A percentile compares a stretch with the other conserved stretches of the same genome.
Evolutionary conservation across 2,797 vertebrate genomes (phyloP).

Genomic region (Sebastes ruberrimus): DNA sequence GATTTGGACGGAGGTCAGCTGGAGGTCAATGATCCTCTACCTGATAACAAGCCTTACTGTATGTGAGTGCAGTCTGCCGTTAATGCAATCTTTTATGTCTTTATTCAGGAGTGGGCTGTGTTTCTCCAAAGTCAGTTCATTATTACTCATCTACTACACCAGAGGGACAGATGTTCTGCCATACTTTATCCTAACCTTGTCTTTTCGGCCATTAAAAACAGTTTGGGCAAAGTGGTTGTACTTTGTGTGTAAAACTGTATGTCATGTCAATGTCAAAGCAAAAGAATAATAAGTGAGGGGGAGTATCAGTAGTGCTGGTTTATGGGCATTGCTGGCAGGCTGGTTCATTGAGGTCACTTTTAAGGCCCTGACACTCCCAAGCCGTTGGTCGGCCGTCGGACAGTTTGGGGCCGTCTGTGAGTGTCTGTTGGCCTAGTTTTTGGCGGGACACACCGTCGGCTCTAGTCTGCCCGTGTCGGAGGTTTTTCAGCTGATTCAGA

Average conservation of each 20-base stretch:
- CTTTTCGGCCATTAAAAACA: slow-evolving; percentile 22
- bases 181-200: slow-evolving; percentile 18
- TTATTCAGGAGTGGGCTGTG: slow-evolving; percentile 9
- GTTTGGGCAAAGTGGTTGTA: slow-evolving; percentile 13
- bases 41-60: slow-evolving; percentile 18
- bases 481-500: too few relatives aligned
- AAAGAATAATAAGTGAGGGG: slow-evolving; percentile 1
- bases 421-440: too few relatives aligned
- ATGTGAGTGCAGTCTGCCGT: slow-evolving; percentile 1
- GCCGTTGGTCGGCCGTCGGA: too few relatives aligned
- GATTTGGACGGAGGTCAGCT: slow-evolving; percentile 1
- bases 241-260: slow-evolving; percentile 1
- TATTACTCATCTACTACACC: slow-evolving; percentile 25
- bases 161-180: slow-evolving; percentile 43
- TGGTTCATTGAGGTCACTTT: slow-evolving; percentile 3
- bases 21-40: slow-evolving; percentile 28
- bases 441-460: too few relatives aligned
- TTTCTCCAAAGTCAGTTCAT: slow-evolving; percentile 40
- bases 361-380: not conserved
- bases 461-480: too few relatives aligned
- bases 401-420: too few relatives aligned
- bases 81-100: slow-evolving; percentile 41
- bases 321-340: not conserved
- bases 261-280: slow-evolving; percentile 25
- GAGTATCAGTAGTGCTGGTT: not conserved